These are phyloP conservation scores for Sphaerophoria rueppellii DNA, from an alignment of 2,888 invertebrate genomes.

Conservation along the genomic window DNA sequence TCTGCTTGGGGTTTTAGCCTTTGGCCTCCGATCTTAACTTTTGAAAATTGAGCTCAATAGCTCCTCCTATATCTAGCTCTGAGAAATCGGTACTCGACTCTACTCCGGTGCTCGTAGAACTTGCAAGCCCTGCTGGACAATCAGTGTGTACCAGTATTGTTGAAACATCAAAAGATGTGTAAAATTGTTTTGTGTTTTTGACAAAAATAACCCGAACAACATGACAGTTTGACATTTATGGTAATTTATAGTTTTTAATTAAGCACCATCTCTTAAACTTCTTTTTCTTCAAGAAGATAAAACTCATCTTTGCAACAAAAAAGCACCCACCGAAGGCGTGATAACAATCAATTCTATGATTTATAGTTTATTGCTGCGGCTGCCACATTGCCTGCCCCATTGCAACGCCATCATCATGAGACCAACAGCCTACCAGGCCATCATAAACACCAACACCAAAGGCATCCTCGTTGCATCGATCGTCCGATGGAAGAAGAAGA, in stretches of 20 bases:
- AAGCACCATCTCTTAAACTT: constrained; percentile 62
- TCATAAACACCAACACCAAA: background rate
- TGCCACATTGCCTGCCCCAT: constrained; percentile 30
- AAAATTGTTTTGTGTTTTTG: background rate
- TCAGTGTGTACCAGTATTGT: too few species aligned
- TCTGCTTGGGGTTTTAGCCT: too few species aligned
- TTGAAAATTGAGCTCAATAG: too few species aligned
- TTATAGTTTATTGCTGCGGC: constrained; percentile 37
- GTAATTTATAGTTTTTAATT: constrained; percentile 71
- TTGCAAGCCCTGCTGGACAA: too few species aligned
- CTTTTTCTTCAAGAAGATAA: constrained; percentile 32
- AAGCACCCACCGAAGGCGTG: constrained; percentile 27
- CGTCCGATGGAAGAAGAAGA: background rate
- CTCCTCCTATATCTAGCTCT: too few species aligned
- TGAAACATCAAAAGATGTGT: too few species aligned
- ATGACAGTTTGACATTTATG: constrained; percentile 62
- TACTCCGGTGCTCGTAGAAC: too few species aligned
- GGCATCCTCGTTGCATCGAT: too few species aligned
- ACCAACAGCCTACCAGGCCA: background rate
- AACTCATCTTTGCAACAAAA: background rate
- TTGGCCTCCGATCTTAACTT: too few species aligned
- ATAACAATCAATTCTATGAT: constrained; percentile 66
- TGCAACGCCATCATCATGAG: background rate
- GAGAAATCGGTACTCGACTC: too few species aligned
- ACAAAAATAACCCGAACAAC: constrained; percentile 51